Conservation (phyloP, 1,140 invertebrate genomes). For the Diorhabda sublineata region DNA sequence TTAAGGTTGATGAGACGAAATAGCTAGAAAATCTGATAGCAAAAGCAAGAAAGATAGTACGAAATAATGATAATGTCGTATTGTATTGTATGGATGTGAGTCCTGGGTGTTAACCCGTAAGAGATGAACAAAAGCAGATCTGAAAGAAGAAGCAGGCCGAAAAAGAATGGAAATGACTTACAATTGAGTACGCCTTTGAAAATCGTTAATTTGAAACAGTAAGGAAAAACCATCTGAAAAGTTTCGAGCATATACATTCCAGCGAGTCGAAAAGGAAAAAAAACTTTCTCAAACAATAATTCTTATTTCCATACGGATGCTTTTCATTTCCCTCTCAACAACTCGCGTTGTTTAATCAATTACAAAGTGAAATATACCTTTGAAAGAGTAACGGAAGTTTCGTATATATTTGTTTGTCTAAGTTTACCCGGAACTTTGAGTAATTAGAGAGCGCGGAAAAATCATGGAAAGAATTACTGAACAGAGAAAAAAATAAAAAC, state of each 20-base stretch:
- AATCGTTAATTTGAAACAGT: neutral
- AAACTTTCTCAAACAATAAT: neutral
- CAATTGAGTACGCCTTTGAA: too few species aligned
- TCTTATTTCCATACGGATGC: conserved; percentile 1
- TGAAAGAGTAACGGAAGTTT: neutral
- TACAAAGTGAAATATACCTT: conserved; percentile 3
- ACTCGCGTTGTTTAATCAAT: conserved; percentile 2
- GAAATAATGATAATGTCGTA: too few species aligned
- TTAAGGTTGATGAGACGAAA: too few species aligned
- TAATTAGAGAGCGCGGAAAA: conserved; percentile 1
- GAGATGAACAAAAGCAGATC: too few species aligned
- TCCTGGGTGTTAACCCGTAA: too few species aligned
- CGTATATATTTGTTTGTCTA: neutral
- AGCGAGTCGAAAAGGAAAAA: neutral
- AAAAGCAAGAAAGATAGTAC: too few species aligned
- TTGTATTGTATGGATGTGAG: too few species aligned
- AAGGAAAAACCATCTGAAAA: neutral
- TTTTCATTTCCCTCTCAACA: neutral
- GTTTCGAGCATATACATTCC: neutral
- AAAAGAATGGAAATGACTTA: too few species aligned
- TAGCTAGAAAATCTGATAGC: too few species aligned
- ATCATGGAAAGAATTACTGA: neutral
- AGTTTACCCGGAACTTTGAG: neutral
- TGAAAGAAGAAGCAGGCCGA: too few species aligned
- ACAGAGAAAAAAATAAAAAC: too few species aligned